These are phyloP conservation scores for Crotalus horridus DNA, from an alignment of 2,113 vertebrate genomes.

Conservation along the genomic window DNA sequence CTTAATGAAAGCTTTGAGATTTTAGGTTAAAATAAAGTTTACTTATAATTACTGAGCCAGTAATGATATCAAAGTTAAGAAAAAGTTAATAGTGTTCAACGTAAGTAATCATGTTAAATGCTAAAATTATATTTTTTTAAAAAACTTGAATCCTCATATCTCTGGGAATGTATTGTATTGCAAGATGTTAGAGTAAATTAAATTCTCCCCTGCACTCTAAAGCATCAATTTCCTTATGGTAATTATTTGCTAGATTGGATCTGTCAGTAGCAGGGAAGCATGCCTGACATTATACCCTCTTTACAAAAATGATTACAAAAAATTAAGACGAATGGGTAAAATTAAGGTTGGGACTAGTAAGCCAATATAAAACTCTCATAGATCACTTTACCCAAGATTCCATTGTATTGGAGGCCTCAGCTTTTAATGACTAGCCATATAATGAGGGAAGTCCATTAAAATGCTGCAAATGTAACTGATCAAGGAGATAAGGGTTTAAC, in stretches of 20 bases:
- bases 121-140: constrained; percentile 94
- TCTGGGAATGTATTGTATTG: constrained; percentile 97
- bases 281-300: constrained; percentile 99
- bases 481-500: constrained; percentile 71
- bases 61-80: constrained; percentile 97
- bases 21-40: constrained; percentile 69
- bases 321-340: constrained; percentile 97
- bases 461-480: constrained; percentile 72
- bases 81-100: constrained; percentile 90
- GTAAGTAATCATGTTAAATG: constrained; percentile 99
- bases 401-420: constrained; percentile 83
- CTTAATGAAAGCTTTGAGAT: constrained; percentile 80
- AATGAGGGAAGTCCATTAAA: constrained; percentile 88
- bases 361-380: constrained; percentile 83
- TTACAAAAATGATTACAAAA: constrained; percentile 95
- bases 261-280: constrained; percentile 98
- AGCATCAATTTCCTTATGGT: constrained; percentile 99
- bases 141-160: constrained; percentile 92
- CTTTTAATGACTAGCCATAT: constrained; percentile 88
- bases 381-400: constrained; percentile 86
- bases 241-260: constrained; percentile 99
- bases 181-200: constrained; percentile 99
- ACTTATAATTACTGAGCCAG: constrained; percentile 67
- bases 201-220: constrained; percentile 98
- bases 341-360: constrained; percentile 91